These are phyloP conservation scores for Lonchura striata DNA, from an alignment of 2,113 vertebrate species.

Conservation along the genomic window DNA sequence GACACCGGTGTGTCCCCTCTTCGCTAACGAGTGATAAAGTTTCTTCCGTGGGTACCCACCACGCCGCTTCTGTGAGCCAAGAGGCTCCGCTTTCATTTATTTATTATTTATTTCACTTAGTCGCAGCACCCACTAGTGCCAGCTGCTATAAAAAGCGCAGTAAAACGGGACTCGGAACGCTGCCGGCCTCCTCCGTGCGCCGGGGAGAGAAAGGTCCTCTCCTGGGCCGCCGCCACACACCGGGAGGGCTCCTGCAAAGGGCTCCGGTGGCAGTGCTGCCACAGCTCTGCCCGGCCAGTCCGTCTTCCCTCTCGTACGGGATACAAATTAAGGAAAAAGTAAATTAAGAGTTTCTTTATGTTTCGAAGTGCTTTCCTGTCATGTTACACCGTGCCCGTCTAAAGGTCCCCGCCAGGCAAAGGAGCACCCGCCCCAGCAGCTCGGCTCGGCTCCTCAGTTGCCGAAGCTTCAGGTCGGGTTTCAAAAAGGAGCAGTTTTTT, in stretches of 20 bases:
- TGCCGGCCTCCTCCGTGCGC: background rate
- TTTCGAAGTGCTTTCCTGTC: background rate
- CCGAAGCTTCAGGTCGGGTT: background rate
- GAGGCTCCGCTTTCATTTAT: background rate
- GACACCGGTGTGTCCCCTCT: background rate
- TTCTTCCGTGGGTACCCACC: background rate
- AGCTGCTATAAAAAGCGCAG: background rate
- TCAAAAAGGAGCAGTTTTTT: background rate
- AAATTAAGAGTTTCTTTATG: background rate
- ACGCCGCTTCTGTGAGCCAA: background rate
- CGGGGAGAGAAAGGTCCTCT: background rate
- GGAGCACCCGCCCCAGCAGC: background rate
- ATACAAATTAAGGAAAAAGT: background rate
- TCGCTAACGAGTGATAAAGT: background rate
- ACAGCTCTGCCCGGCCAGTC: background rate
- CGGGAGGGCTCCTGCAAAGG: background rate
- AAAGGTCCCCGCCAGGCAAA: background rate
- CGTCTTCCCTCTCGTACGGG: too few relatives aligned
- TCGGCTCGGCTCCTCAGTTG: background rate
- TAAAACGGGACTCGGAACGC: background rate
- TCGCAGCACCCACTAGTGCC: slow-evolving; percentile 67
- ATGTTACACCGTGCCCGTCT: background rate
- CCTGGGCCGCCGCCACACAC: background rate
- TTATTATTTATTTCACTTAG: slow-evolving; percentile 35
- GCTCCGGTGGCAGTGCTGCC: background rate